phyloP scores from a whole-genome alignment of 2,888 invertebrate genomes.

The Lepidocyrtoides sp. region DNA sequence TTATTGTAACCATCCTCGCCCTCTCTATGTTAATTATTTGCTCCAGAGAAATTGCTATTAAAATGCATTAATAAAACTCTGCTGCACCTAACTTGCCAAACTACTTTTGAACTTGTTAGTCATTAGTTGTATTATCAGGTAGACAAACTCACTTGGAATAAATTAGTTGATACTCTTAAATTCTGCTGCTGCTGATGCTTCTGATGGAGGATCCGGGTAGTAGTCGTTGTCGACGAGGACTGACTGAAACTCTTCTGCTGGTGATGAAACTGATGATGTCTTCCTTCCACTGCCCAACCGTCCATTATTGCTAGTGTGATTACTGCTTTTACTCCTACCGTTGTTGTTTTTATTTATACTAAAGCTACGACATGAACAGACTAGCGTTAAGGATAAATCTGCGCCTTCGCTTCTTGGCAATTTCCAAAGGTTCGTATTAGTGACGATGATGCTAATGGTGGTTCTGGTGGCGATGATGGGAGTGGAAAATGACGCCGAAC shows the following conservation, averaged over 20 bases:
- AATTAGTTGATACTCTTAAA: conserved; percentile 65
- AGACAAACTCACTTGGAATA: conserved; percentile 75
- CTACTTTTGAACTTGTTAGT: not conserved
- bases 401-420: conserved; percentile 12
- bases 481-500: not conserved
- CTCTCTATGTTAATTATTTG: conserved; percentile 3
- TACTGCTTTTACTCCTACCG: not conserved
- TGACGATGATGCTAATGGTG: not conserved
- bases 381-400: not conserved
- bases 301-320: conserved; percentile 60
- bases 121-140: conserved; percentile 5
- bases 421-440: conserved; percentile 26
- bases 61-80: not conserved
- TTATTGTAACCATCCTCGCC: not conserved
- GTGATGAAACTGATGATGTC: conserved; percentile 59
- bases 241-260: conserved; percentile 62
- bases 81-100: too few species aligned
- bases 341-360: not conserved
- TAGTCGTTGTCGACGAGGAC: conserved; percentile 63
- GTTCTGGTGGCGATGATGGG: not conserved
- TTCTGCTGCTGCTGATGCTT: conserved; percentile 59
- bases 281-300: conserved; percentile 63
- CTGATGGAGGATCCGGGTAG: conserved; percentile 65
- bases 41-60: not conserved
- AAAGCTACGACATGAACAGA: conserved; percentile 18